phyloP scores from a whole-genome alignment of 2,797 vertebrate species.

The Hydrolagus colliei region DNA sequence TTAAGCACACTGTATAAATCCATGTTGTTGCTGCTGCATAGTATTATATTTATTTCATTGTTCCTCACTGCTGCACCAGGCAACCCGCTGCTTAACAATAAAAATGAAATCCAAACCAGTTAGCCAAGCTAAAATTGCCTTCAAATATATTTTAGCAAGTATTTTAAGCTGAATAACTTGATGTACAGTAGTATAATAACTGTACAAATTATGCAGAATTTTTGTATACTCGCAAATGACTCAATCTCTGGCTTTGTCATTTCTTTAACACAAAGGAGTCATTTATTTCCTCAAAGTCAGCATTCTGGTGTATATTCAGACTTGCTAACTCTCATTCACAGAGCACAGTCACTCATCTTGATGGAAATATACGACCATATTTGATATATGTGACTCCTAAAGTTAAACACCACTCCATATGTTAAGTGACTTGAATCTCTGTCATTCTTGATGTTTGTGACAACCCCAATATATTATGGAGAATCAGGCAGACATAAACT shows the following conservation, averaged over 20 bases:
- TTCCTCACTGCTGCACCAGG: background rate
- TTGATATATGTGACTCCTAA: background rate
- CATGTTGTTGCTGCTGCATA: too few species aligned
- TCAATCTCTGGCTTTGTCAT: background rate
- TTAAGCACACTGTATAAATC: too few species aligned
- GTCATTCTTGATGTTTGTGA: background rate
- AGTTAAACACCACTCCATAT: background rate
- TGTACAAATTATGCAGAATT: background rate
- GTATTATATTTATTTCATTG: too few species aligned
- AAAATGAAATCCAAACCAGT: background rate
- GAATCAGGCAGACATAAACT: too few species aligned
- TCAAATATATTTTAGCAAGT: background rate
- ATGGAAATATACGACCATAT: conserved; percentile 1
- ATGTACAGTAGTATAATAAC: conserved; percentile 2
- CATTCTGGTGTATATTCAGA: background rate
- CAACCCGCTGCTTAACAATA: background rate
- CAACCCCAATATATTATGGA: too few species aligned
- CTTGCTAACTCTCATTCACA: background rate
- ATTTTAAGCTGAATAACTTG: background rate
- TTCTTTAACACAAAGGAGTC: too few species aligned
- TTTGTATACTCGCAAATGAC: background rate
- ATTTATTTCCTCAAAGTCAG: conserved; percentile 17
- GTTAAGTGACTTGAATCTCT: background rate
- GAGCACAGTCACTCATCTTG: background rate
- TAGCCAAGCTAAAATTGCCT: background rate